A percentile compares a stretch with the other conserved stretches of the same genome.
phyloP scores from a whole-genome alignment of 2,797 vertebrate genomes.

The Sternotherus odoratus region DNA sequence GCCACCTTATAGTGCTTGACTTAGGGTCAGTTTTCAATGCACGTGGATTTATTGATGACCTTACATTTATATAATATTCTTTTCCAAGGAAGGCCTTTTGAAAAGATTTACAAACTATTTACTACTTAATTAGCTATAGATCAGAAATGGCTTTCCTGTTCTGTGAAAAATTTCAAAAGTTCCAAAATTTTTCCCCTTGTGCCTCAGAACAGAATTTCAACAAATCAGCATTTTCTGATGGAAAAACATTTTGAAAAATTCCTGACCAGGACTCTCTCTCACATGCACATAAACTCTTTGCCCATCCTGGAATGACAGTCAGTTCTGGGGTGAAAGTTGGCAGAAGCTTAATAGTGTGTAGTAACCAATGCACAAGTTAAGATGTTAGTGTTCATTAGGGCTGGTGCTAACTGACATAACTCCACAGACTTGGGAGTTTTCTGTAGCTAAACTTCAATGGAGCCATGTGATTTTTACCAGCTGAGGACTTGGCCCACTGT shows the following conservation, averaged over 20 bases:
- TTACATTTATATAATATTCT: not conserved
- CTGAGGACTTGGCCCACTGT: not conserved
- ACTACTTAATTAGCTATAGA: not conserved
- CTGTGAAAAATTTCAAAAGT: not conserved
- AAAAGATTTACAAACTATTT: not conserved
- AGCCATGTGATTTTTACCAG: fast-evolving
- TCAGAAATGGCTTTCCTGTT: not conserved
- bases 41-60: not conserved
- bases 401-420: not conserved
- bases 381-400: not conserved
- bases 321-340: not conserved
- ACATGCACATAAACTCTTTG: not conserved
- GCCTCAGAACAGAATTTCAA: not conserved
- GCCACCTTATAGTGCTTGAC: not conserved
- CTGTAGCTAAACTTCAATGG: not conserved
- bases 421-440: not conserved
- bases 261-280: not conserved
- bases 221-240: not conserved
- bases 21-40: not conserved
- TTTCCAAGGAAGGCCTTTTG: not conserved
- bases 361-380: not conserved
- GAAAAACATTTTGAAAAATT: not conserved
- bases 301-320: fast-evolving
- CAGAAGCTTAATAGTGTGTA: not conserved
- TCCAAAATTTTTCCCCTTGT: not conserved